Base-by-base conservation (phyloP, 2,113 vertebrate genomes). In the Mionectes macconnelli region DNA sequence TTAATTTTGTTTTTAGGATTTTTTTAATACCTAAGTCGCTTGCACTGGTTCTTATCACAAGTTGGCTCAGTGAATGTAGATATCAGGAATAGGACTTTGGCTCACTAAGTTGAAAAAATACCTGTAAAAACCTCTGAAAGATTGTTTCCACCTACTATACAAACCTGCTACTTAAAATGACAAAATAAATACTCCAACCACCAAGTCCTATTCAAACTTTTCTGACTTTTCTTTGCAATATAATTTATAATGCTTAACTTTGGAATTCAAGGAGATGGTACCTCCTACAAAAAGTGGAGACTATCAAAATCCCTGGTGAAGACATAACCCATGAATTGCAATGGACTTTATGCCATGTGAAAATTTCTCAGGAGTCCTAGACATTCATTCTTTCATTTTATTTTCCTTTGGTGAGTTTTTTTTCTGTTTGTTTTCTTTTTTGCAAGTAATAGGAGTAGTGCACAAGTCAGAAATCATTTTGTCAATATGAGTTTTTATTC, bases 381-480 rank as follows among this genome's bases (percentile, higher is more conserved):
- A 20, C 33, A 42, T 12, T 64, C 16, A 15, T 82, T 35, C 22
- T 82, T 86, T 86, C 27, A 52, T 81, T 30, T 67, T 66, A 45
- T 73, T 85, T 75, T 10, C 24, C 63, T 66, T 77, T 37, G 15
- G 7, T 24, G 59, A 28, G 17, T 40, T 40, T 59, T 10, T 31
- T 37, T 14, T 12, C 16, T 1, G 25, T 50, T 50, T 52, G 15
- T 16, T 52, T 20, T 20, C 24, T 28, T 66, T 72, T 50, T 66
- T 15, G 2, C 64, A 37, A 33, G 31, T 59, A 59, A 35, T 22
- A 45, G 25, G 30, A 50, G 39, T 75, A 78, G 9, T 0, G 0
- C 47, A 55, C 17, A 9, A 37, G 37, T 76, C 49, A 76, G 87
- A 72, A 85, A 69, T 62, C 0, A 76, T 42, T 10, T 6, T 76